These are phyloP conservation scores for Galago senegalensis DNA, from an alignment of 2,797 vertebrate species.

Conservation along the genomic window DNA sequence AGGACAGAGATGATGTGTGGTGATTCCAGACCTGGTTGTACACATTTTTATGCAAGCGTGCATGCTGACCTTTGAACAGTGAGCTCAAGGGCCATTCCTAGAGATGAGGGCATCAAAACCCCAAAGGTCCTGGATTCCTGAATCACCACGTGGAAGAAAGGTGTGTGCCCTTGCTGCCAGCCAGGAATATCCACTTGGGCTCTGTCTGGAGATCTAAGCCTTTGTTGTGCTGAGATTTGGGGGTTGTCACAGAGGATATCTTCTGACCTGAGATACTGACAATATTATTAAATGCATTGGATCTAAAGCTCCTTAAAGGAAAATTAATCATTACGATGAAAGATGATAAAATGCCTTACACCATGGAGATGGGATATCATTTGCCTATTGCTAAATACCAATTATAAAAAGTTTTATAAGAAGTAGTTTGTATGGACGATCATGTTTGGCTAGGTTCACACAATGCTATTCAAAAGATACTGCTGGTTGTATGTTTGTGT, in stretches of 20 bases:
- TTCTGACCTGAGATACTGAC: no score
- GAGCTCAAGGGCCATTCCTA: neutral
- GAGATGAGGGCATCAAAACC: neutral
- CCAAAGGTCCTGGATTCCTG: neutral
- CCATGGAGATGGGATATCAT: neutral
- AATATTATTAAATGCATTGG: neutral
- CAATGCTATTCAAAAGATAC: neutral
- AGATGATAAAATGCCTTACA: neutral
- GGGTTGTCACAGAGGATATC: neutral
- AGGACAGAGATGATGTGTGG: neutral
- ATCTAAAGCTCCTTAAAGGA: neutral
- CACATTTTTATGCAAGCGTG: neutral
- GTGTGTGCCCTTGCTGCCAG: rapidly evolving
- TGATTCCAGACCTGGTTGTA: neutral
- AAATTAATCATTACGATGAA: neutral
- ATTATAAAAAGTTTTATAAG: neutral
- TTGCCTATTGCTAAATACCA: neutral
- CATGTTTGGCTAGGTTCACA: neutral
- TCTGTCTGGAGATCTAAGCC: neutral
- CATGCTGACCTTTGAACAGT: neutral
- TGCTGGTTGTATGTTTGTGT: neutral
- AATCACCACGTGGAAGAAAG: neutral
- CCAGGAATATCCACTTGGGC: neutral
- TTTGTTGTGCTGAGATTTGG: neutral
- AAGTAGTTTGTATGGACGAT: neutral